Conservation (phyloP, 1,140 invertebrate species). For the Branchinecta lynchi region DNA sequence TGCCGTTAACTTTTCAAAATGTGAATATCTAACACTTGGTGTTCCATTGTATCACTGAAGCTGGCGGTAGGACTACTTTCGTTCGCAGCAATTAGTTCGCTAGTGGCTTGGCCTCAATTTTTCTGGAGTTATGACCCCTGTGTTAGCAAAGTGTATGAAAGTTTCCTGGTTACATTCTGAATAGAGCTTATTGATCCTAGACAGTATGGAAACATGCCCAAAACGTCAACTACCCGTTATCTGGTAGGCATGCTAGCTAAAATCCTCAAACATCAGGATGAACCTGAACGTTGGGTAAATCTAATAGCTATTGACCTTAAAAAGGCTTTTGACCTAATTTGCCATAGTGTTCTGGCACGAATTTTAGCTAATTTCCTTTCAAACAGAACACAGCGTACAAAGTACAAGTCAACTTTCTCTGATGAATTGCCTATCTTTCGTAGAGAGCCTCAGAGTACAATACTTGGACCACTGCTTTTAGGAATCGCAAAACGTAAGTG, state of each 20-base stretch:
- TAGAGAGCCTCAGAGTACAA: not conserved
- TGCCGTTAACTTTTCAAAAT: too few species aligned
- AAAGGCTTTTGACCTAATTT: constrained; percentile 6
- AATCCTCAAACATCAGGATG: constrained; percentile 6
- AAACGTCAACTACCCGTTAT: constrained; percentile 1
- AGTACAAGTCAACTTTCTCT: constrained; percentile 6
- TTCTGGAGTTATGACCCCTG: too few species aligned
- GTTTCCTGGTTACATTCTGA: not conserved
- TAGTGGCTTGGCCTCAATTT: too few species aligned
- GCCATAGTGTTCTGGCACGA: constrained; percentile 4
- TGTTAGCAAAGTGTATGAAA: constrained; percentile 6
- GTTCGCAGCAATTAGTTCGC: too few species aligned
- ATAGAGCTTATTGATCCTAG: not conserved
- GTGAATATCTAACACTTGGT: too few species aligned
- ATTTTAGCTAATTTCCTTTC: constrained; percentile 2
- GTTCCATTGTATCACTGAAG: too few species aligned
- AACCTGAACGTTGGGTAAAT: constrained; percentile 4
- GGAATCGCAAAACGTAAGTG: not conserved
- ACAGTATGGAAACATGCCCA: constrained; percentile 1
- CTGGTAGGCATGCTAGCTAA: not conserved
- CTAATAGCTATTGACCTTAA: not conserved
- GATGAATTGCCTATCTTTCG: constrained; percentile 6
- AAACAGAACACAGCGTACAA: constrained; percentile 1
- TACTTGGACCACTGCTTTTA: not conserved
- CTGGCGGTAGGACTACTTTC: too few species aligned